Base-by-base conservation (phyloP, 2,797 vertebrate species). In the Platyrinchus mystaceus region DNA sequence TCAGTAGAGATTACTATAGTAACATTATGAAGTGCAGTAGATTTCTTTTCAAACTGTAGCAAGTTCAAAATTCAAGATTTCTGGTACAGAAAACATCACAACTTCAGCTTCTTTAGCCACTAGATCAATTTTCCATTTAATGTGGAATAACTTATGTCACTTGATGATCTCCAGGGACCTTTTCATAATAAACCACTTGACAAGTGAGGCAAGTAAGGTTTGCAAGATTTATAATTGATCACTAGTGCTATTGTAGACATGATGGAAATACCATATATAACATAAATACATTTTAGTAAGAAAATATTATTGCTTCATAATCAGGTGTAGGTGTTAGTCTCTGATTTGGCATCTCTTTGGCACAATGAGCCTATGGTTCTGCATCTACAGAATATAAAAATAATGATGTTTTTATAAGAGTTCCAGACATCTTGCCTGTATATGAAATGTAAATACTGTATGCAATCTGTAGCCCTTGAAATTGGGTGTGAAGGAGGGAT, bases 381-480 rank as follows among this genome's bases (percentile, higher is more conserved):
- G 82, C 46, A 80, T 56, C 91, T 41, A 76, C 53, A 93, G 74
- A 85, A 95, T 81, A 92, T 95, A 95, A 95, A 92, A 93, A 92
- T 95, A 93, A 94, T 91, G 44, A 88, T 96, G 80, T 96, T 96
- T 96, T 97, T 52, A 59, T 88, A 96, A 94, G 84, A 16, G 28
- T 96, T 97, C 79, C 93, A 96, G 93, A 87, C 77, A 26, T 86
- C 87, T 87, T 69, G 69, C 74, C 75, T 90, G 44, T 77, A 71
- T 85, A 86, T 93, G 91, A 96, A 96, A 97, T 55, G 69, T 94
- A 95, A 97, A 84, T 80, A 95, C 71, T 56, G 50, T 10, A 4
- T 90, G 89, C 87, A 87, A 32, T 92, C 89, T 94, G 63, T 64
- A 91, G 64, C 59, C 63, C 89, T 89, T 93, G 84, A 93, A 93